Evolutionary conservation across 2,113 vertebrate genomes (phyloP).

Genomic region (Tragelaphus strepsiceros): DNA sequence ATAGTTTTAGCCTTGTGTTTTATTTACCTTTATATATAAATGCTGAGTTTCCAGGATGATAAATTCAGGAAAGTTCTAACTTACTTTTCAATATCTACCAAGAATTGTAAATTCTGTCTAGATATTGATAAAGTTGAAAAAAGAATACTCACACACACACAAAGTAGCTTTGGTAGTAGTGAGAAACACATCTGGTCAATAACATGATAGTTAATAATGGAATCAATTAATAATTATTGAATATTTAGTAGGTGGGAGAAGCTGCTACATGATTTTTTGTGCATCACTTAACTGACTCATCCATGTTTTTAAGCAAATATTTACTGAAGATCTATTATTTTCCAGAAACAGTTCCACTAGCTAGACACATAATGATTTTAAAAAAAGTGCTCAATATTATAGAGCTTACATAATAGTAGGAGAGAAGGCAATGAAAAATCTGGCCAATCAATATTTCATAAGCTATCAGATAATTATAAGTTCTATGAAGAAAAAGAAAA

Average conservation of each 20-base stretch:
- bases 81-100: background rate
- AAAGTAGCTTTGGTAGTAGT: background rate
- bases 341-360: background rate
- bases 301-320: background rate
- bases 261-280: background rate
- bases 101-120: background rate
- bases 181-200: background rate
- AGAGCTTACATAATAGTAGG: background rate
- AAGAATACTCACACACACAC: background rate
- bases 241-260: background rate
- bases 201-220: background rate
- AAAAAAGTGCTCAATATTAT: background rate
- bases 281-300: background rate
- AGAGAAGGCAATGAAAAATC: background rate
- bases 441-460: background rate
- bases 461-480: background rate
- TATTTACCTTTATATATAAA: background rate
- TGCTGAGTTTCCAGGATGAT: background rate
- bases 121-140: background rate
- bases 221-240: background rate
- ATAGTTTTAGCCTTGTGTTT: background rate
- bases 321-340: background rate
- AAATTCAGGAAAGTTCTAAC: background rate
- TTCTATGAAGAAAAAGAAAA: background rate
- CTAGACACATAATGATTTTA: background rate